Percentiles rank a stretch among this genome's conserved stretches.
phyloP scores from a whole-genome alignment of 2,888 invertebrate genomes.

The Nemotelus pantherinus region DNA sequence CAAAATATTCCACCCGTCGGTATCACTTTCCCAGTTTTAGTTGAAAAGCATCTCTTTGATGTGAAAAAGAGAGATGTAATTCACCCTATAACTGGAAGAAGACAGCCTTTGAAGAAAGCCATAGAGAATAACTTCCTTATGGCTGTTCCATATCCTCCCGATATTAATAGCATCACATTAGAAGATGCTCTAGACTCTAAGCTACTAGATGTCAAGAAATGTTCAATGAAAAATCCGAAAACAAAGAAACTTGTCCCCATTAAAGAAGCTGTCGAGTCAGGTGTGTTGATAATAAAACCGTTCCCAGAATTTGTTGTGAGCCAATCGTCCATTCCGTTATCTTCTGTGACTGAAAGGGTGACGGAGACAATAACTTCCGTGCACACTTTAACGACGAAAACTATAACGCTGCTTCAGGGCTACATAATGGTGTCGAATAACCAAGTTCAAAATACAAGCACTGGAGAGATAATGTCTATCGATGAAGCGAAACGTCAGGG shows the following conservation, averaged over 20 bases:
- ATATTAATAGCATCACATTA: conserved; percentile 73
- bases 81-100: conserved; percentile 78
- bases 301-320: conserved; percentile 66
- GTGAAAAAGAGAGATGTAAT: conserved; percentile 72
- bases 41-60: conserved; percentile 79
- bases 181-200: conserved; percentile 76
- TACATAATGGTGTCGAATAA: conserved; percentile 75
- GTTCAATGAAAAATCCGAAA: conserved; percentile 77
- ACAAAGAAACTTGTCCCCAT: conserved; percentile 76
- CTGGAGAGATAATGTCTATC: conserved; percentile 78
- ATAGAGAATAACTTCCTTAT: conserved; percentile 80
- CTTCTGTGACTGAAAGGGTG: conserved; percentile 66
- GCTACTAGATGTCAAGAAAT: conserved; percentile 73
- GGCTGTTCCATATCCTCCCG: conserved; percentile 79
- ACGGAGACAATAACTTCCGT: conserved; percentile 81
- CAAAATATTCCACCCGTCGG: conserved; percentile 80
- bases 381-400: conserved; percentile 82
- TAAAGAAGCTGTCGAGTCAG: conserved; percentile 79
- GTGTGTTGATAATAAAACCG: conserved; percentile 77
- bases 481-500: conserved; percentile 79
- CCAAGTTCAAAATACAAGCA: conserved; percentile 76
- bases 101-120: conserved; percentile 74
- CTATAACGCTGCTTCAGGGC: conserved; percentile 77
- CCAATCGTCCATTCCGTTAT: conserved; percentile 70
- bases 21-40: conserved; percentile 83